A percentile compares a stretch with the other conserved stretches of the same genome.
phyloP scores from a whole-genome alignment of 1,140 invertebrate species.

The Camponotus floridanus region DNA sequence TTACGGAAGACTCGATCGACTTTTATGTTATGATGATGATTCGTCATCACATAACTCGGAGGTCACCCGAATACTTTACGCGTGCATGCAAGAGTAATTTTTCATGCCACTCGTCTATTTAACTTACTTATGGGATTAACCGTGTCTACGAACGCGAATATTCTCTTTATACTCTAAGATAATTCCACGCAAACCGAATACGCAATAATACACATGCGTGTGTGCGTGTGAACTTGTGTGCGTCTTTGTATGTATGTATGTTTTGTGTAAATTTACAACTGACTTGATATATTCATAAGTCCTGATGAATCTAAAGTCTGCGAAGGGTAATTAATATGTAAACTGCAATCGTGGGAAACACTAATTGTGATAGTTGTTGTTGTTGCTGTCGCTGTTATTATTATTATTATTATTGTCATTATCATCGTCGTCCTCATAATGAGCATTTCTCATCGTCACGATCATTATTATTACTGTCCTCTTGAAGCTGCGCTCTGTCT shows the following conservation, averaged over 20 bases:
- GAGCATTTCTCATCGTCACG: slow-evolving; percentile 76
- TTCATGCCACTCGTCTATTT: slow-evolving; percentile 20
- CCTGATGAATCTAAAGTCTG: slow-evolving; percentile 58
- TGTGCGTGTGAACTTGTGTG: slow-evolving; percentile 28
- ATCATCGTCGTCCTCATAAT: slow-evolving; percentile 75
- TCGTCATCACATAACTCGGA: slow-evolving; percentile 1
- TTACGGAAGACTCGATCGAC: slow-evolving; percentile 15
- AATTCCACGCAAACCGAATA: neutral
- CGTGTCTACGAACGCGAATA: slow-evolving; percentile 19
- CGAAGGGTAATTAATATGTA: slow-evolving; percentile 61
- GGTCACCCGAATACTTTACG: slow-evolving; percentile 2
- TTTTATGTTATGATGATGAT: slow-evolving; percentile 19
- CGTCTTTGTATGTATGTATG: slow-evolving; percentile 28
- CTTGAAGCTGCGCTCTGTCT: slow-evolving; percentile 55
- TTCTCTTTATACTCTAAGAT: slow-evolving; percentile 12
- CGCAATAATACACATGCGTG: slow-evolving; percentile 5
- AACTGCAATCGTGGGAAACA: slow-evolving; percentile 67
- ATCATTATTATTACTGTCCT: slow-evolving; percentile 60
- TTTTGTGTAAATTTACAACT: slow-evolving; percentile 31
- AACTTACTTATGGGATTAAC: slow-evolving; percentile 27
- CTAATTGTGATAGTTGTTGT: slow-evolving; percentile 76
- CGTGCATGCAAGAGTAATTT: slow-evolving; percentile 50
- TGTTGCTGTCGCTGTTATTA: slow-evolving; percentile 74
- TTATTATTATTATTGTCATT: slow-evolving; percentile 75
- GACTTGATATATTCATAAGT: slow-evolving; percentile 41